A percentile compares a stretch with the other conserved stretches of the same genome.
Evolutionary conservation across 2,888 invertebrate species (phyloP).

Genomic region (Eupithecia tripunctaria): DNA sequence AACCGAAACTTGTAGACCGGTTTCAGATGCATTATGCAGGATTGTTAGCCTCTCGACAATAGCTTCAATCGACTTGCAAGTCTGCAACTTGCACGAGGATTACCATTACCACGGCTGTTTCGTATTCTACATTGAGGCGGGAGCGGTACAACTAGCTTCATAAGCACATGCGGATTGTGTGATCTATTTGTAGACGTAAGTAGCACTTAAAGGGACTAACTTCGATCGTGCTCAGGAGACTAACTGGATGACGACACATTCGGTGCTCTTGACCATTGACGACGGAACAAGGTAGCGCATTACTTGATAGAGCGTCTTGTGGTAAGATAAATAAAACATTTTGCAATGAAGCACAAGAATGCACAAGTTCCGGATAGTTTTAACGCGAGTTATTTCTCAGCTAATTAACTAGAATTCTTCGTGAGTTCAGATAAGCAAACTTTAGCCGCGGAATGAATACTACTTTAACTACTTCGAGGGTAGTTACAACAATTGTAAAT

Average conservation of each 20-base stretch:
- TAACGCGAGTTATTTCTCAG: slow-evolving; percentile 34
- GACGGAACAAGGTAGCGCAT: neutral
- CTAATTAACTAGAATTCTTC: slow-evolving; percentile 44
- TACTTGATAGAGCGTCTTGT: neutral
- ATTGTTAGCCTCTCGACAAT: slow-evolving; percentile 43
- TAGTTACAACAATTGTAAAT: slow-evolving; percentile 41
- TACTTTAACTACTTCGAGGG: slow-evolving; percentile 34
- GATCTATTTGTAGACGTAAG: neutral
- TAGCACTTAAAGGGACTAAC: neutral
- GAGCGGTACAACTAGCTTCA: neutral
- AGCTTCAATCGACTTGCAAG: slow-evolving; percentile 40
- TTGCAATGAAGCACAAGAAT: slow-evolving; percentile 28
- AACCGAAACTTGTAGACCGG: slow-evolving; percentile 36
- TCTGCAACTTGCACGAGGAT: slow-evolving; percentile 29
- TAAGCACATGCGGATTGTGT: neutral
- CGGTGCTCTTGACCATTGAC: neutral
- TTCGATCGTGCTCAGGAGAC: neutral
- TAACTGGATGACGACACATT: neutral
- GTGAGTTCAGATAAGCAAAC: slow-evolving; percentile 42
- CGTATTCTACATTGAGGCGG: slow-evolving; percentile 16
- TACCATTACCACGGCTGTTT: slow-evolving; percentile 24
- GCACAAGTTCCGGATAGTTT: slow-evolving; percentile 31
- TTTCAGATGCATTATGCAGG: slow-evolving; percentile 43
- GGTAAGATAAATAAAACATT: slow-evolving; percentile 19
- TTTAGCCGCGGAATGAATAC: slow-evolving; percentile 34